Conservation (phyloP, 1,140 invertebrate genomes). For the Heliconius nattereri region DNA sequence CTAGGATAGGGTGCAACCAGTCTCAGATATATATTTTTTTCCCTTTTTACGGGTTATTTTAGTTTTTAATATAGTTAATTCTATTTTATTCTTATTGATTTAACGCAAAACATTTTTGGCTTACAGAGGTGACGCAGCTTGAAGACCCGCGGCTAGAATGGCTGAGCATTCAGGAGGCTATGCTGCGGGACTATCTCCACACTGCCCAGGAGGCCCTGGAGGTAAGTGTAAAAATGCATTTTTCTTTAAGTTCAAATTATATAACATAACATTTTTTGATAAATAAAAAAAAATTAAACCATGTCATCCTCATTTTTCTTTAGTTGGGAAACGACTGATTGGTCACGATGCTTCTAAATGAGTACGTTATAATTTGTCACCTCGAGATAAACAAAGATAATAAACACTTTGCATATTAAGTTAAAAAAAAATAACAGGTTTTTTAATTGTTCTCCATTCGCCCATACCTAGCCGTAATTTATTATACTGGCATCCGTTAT, state of each 20-base stretch:
- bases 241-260: too few relatives aligned
- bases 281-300: too few relatives aligned
- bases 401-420: neutral
- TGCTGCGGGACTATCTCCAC: slow-evolving; percentile 97
- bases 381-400: too few relatives aligned
- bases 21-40: too few relatives aligned
- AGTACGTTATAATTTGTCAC: too few relatives aligned
- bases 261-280: too few relatives aligned
- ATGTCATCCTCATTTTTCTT: too few relatives aligned
- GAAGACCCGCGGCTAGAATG: slow-evolving; percentile 98
- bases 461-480: slow-evolving; percentile 24
- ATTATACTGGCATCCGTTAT: slow-evolving; percentile 29
- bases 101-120: slow-evolving; percentile 20
- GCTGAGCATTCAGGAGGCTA: slow-evolving; percentile 96
- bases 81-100: neutral
- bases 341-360: too few relatives aligned
- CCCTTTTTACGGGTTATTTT: too few relatives aligned
- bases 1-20: too few relatives aligned
- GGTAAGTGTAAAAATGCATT: slow-evolving; percentile 82
- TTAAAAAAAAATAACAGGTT: neutral
- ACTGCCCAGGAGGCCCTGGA: slow-evolving; percentile 96
- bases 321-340: too few relatives aligned
- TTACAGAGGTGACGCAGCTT: slow-evolving; percentile 95
- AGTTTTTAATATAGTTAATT: neutral
- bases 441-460: neutral